Evolutionary conservation across 2,888 invertebrate genomes (phyloP).

Genomic region (Xanthia icteritia): DNA sequence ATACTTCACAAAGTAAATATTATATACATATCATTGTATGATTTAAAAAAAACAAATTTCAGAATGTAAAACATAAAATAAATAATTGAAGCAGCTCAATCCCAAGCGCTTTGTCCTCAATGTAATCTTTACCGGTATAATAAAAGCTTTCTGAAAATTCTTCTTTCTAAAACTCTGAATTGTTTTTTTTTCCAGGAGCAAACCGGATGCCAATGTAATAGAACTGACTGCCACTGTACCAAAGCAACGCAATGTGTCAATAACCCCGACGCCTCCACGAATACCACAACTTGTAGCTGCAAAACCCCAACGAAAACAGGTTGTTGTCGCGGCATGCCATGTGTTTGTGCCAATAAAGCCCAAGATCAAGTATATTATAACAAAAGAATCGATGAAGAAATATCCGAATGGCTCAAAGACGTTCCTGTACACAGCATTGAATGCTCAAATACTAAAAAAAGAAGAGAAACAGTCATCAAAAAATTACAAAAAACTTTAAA

Average conservation of each 20-base stretch:
- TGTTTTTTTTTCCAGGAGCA: constrained; percentile 19
- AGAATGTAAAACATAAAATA: no score
- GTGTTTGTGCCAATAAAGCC: constrained; percentile 20
- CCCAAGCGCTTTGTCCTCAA: no score
- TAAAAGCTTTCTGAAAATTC: no score
- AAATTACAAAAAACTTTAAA: constrained; percentile 64
- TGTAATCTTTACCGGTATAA: no score
- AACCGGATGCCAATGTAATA: constrained; percentile 29
- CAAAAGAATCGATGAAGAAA: constrained; percentile 58
- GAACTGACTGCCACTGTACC: constrained; percentile 18
- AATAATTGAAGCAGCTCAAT: no score
- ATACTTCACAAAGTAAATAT: no score
- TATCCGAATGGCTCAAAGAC: constrained; percentile 70
- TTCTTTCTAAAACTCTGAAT: neutral
- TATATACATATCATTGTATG: no score
- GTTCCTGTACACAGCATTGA: constrained; percentile 72
- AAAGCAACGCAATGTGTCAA: constrained; percentile 41
- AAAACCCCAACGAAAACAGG: neutral
- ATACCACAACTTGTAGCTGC: constrained; percentile 9
- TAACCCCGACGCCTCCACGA: neutral
- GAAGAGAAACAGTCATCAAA: constrained; percentile 62
- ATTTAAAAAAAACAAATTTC: no score
- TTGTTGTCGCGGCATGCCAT: constrained; percentile 27
- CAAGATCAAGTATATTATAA: constrained; percentile 39
- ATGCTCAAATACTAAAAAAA: constrained; percentile 50